phyloP scores from a whole-genome alignment of 2,888 invertebrate genomes.

The Cosmorhoe ocellata region DNA sequence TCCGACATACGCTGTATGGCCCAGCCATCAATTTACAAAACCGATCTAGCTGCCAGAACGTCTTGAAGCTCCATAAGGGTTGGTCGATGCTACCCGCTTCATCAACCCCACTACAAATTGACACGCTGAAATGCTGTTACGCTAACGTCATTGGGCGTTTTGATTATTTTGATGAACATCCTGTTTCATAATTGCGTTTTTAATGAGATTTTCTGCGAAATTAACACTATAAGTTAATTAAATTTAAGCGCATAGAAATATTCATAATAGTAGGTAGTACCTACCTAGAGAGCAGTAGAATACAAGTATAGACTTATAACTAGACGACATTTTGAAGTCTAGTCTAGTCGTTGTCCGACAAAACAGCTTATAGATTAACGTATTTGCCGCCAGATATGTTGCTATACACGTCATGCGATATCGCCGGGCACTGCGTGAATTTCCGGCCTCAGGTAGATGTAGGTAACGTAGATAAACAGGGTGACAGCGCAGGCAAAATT shows the following conservation, averaged over 20 bases:
- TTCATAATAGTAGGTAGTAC: slow-evolving; percentile 11
- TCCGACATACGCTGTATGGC: background rate
- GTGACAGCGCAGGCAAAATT: too few relatives aligned
- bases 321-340: too few relatives aligned
- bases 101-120: slow-evolving; percentile 32
- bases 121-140: slow-evolving; percentile 23
- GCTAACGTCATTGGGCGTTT: slow-evolving; percentile 17
- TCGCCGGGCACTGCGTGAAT: too few relatives aligned
- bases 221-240: slow-evolving; percentile 6
- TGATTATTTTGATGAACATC: slow-evolving; percentile 16
- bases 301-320: too few relatives aligned
- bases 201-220: slow-evolving; percentile 3
- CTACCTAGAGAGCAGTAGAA: too few relatives aligned
- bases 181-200: slow-evolving; percentile 9
- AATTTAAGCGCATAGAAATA: slow-evolving; percentile 9
- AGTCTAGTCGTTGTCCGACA: too few relatives aligned
- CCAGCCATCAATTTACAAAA: background rate
- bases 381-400: too few relatives aligned
- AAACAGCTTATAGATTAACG: too few relatives aligned
- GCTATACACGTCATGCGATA: too few relatives aligned
- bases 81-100: slow-evolving; percentile 25
- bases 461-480: too few relatives aligned
- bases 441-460: too few relatives aligned
- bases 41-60: background rate
- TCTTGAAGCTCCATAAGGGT: slow-evolving; percentile 8